phyloP scores from a whole-genome alignment of 2,797 vertebrate genomes.

The Holocentrus rufus region DNA sequence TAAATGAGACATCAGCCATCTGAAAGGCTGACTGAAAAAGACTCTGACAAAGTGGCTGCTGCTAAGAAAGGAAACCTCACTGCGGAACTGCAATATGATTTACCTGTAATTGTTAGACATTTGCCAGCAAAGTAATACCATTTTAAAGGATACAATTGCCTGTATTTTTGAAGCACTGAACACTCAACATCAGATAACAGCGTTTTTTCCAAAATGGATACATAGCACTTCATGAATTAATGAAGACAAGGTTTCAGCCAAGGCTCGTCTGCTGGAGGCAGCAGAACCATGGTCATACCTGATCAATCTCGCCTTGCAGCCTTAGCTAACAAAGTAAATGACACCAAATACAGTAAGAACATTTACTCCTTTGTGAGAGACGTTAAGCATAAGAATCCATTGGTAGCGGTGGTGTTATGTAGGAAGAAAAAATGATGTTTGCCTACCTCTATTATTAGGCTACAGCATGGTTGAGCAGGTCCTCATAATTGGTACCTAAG shows the following conservation, averaged over 20 bases:
- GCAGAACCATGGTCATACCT: background rate
- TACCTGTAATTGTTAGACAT: background rate
- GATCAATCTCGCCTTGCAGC: conserved; percentile 18
- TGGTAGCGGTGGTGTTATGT: no score
- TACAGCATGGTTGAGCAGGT: no score
- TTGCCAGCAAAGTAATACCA: background rate
- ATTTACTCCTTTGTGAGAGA: no score
- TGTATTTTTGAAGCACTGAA: conserved; percentile 14
- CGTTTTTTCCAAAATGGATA: conserved; percentile 26
- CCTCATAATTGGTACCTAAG: no score
- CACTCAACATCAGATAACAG: conserved; percentile 3
- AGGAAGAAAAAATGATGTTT: no score
- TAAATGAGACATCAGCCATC: no score
- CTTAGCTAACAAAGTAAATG: conserved; percentile 5
- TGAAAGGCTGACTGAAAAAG: no score
- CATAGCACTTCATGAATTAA: conserved; percentile 23
- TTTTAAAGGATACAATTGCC: background rate
- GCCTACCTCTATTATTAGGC: no score
- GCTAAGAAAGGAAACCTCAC: no score
- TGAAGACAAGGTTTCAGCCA: conserved; percentile 21
- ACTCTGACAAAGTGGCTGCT: no score
- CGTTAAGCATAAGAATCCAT: no score
- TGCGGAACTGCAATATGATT: no score
- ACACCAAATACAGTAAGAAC: background rate
- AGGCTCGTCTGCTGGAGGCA: background rate